Conservation (phyloP, 2,113 vertebrate genomes). For the Cyprinodon brontotheroides region DNA sequence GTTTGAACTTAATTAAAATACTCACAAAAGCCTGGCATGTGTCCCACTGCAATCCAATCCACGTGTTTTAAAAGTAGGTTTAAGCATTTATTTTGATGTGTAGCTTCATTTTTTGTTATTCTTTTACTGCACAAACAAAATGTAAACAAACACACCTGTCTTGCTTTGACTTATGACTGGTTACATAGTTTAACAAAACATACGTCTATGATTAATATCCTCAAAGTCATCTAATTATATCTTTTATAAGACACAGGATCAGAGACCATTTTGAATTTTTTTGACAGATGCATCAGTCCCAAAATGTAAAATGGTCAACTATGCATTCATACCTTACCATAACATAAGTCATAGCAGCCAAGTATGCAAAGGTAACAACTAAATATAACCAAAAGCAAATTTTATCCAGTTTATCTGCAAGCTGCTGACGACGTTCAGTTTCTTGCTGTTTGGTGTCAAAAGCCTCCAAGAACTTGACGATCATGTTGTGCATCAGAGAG, state of each 20-base stretch:
- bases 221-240: not conserved
- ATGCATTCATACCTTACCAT: constrained; percentile 13
- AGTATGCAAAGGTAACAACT: constrained; percentile 21
- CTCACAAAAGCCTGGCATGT: too few relatives aligned
- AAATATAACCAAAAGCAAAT: constrained; percentile 66
- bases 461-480: constrained; percentile 62
- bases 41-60: too few relatives aligned
- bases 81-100: too few relatives aligned
- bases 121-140: too few relatives aligned
- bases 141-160: too few relatives aligned
- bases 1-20: too few relatives aligned
- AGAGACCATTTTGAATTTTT: not conserved
- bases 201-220: too few relatives aligned
- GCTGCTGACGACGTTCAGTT: not conserved
- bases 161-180: too few relatives aligned
- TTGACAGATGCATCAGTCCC: constrained; percentile 13
- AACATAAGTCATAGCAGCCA: constrained; percentile 22
- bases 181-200: too few relatives aligned
- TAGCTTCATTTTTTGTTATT: too few relatives aligned
- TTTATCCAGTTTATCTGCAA: constrained; percentile 65
- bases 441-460: constrained; percentile 20
- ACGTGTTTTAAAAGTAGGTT: not conserved
- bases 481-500: constrained; percentile 39
- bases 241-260: not conserved
- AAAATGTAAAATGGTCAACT: constrained; percentile 68